Conservation (phyloP, 2,113 vertebrate species). For the Varanus komodoensis region DNA sequence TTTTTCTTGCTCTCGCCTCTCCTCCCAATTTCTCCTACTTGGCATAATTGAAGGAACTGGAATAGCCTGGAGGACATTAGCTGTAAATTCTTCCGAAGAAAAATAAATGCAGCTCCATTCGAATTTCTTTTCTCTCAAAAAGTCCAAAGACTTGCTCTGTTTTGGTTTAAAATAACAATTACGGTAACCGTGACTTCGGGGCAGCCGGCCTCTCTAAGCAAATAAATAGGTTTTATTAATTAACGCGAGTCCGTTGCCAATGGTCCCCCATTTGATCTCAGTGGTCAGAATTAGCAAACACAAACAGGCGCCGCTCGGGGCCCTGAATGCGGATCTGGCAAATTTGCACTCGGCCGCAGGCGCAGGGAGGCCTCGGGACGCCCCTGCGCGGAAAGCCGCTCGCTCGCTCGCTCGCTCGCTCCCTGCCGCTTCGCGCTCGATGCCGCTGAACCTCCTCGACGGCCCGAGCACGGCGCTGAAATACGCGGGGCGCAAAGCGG, state of each 20-base stretch:
- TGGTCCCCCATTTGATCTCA: conserved; percentile 70
- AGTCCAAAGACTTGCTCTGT: conserved; percentile 77
- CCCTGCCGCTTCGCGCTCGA: no score
- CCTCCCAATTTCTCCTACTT: conserved; percentile 44
- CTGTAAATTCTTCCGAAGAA: conserved; percentile 83
- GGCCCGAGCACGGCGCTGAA: no score
- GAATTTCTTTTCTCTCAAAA: conserved; percentile 61
- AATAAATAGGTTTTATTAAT: conserved; percentile 88
- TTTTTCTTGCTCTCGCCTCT: neutral
- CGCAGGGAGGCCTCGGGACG: conserved; percentile 60
- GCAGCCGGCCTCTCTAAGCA: conserved; percentile 71
- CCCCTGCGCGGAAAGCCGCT: conserved; percentile 67
- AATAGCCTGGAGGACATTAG: conserved; percentile 80
- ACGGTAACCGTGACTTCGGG: conserved; percentile 71
- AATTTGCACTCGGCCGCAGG: conserved; percentile 79
- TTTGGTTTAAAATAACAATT: conserved; percentile 80
- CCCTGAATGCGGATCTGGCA: conserved; percentile 82
- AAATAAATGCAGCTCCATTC: conserved; percentile 80
- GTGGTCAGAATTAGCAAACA: conserved; percentile 77
- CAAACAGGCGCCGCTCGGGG: conserved; percentile 74
- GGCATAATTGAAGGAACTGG: conserved; percentile 76
- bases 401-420: no score
- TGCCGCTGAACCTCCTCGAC: no score
- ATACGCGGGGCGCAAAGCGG: no score
- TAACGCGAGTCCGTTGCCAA: conserved; percentile 79